Evolutionary conservation across 2,797 vertebrate species (phyloP), one percentile per base, ranked within the genome.

Genomic region (Cynopterus sphinx): DNA sequence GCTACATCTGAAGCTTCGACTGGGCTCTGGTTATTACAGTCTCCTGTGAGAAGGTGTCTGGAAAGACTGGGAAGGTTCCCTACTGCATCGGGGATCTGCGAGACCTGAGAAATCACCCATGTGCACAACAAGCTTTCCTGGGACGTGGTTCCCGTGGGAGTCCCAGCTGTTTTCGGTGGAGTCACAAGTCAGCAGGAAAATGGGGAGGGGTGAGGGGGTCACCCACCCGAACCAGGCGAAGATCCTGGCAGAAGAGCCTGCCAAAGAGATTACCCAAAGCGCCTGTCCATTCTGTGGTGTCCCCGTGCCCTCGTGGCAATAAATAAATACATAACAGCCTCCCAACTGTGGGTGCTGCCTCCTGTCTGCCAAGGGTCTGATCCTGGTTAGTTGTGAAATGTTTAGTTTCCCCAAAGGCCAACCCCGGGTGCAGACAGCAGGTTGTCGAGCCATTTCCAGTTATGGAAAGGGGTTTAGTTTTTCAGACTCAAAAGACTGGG

Each of bases 1-100:
- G n/a, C 63, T 17, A 84, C 8, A 1, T 19, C 12, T 16, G 53
- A 41, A 55, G 43, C 53, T 67, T 46, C 22, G 13, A 0, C 19
- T 12, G 11, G 61, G 28, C 2, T 59, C 51, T 61, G 1, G 9
- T 26, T 63, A 19, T 36, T n/a, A 36, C 0, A 10, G 21, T 7
- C 31, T 51, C 16, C 9, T 11, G 16, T 26, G 39, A 84, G 43
- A 22, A 71, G 39, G 51, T 31, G 19, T 49, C 31, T 78, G 17
- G 67, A 67, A 53, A 94, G 49, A 61, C 0, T 43, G 21, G 6
- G 33, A 67, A 26, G 22, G 24, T n/a, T 53, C 36, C 83, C 26
- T 1, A 9, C 63, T 73, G 73, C 51, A 11, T 39, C 4, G 53
- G 13, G 17, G 39, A 39, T 73, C 36, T 71, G 19, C 70, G 75